Conservation (phyloP, 35 echinoderm and acorn worm genomes). For the Heliocidaris tuberculata region DNA sequence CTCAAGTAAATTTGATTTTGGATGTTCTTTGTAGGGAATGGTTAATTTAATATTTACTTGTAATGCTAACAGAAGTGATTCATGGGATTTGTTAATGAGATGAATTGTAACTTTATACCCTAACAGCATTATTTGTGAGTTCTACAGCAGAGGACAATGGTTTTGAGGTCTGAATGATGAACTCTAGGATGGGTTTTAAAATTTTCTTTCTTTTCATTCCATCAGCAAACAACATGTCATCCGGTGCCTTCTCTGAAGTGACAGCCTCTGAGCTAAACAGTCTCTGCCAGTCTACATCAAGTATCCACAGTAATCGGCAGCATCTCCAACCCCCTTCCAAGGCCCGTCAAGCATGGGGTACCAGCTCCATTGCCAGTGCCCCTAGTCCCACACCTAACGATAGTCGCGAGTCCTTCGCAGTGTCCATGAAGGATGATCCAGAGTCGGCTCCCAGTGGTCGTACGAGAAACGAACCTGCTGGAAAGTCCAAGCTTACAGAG, state of each 20-base stretch:
- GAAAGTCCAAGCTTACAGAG: background rate
- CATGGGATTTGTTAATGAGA: no score
- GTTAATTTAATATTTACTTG: no score
- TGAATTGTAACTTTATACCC: no score
- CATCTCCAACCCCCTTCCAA: background rate
- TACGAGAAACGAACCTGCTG: background rate
- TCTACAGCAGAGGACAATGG: no score
- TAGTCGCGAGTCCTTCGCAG: constrained; percentile 46
- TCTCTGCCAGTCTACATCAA: constrained; percentile 38
- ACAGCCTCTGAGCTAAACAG: constrained; percentile 31
- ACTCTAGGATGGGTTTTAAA: no score
- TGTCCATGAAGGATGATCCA: background rate
- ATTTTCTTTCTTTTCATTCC: background rate
- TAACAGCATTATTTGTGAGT: no score
- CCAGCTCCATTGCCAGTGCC: constrained; percentile 39
- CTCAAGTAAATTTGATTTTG: no score
- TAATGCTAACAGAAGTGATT: no score
- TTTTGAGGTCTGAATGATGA: no score
- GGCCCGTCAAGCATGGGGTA: constrained; percentile 33
- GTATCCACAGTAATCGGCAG: background rate
- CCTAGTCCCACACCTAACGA: constrained; percentile 39
- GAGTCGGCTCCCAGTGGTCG: background rate
- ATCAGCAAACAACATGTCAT: background rate
- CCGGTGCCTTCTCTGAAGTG: constrained; percentile 31
- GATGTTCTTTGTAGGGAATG: no score